Evolutionary conservation across 2,797 vertebrate species (phyloP).

Genomic region (Semaprochilodus insignis): DNA sequence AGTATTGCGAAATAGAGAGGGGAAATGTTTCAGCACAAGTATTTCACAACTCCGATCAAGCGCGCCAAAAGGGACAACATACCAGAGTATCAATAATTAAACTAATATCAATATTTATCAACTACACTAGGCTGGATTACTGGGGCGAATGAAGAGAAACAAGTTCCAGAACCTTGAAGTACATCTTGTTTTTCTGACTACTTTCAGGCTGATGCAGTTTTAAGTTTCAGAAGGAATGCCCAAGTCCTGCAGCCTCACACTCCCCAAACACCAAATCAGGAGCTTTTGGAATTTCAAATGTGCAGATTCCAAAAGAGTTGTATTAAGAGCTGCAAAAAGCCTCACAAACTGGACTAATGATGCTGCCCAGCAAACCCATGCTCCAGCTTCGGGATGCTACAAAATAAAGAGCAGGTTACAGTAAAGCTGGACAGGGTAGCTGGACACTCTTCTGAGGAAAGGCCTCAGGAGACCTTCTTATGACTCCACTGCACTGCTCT

Average conservation of each 20-base stretch:
- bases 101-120: conserved; percentile 31
- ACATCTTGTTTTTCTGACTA: neutral
- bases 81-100: conserved; percentile 20
- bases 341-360: neutral
- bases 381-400: neutral
- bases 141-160: neutral
- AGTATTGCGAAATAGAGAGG: conserved; percentile 12
- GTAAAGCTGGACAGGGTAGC: neutral
- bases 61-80: conserved; percentile 1
- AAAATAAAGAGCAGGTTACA: neutral
- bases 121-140: neutral
- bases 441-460: too few relatives aligned
- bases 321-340: neutral
- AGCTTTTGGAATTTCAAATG: neutral
- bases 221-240: conserved; percentile 12
- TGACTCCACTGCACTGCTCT: too few relatives aligned
- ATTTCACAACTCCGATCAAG: conserved; percentile 17
- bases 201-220: neutral
- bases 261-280: neutral
- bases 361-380: neutral
- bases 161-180: neutral
- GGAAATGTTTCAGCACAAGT: neutral
- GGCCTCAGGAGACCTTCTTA: too few relatives aligned
- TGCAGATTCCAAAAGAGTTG: neutral
- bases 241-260: neutral